Percentiles rank a stretch among this genome's conserved stretches.
Conservation (phyloP, 2,888 invertebrate genomes). For the Xestoiulus laeticollis region DNA sequence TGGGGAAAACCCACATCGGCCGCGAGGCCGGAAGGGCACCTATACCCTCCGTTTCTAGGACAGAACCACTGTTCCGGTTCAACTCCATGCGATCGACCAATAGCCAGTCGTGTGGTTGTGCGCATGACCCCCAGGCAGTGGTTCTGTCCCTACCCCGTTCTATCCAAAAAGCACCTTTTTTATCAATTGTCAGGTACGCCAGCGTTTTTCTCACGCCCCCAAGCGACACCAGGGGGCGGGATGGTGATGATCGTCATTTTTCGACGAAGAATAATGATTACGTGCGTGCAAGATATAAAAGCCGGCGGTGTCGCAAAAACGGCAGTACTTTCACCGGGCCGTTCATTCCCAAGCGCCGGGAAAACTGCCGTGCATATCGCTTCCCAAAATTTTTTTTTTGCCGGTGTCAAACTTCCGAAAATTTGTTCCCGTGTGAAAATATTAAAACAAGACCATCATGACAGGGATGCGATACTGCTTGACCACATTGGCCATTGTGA, state of each 20-base stretch:
- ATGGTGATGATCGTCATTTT: background rate
- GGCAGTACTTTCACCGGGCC: background rate
- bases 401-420: background rate
- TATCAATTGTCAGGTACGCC: background rate
- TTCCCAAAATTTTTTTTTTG: too few relatives aligned
- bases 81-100: background rate
- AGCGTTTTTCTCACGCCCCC: background rate
- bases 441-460: background rate
- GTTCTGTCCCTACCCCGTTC: background rate
- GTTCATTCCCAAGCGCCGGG: background rate
- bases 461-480: background rate
- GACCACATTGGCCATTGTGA: background rate
- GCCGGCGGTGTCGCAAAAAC: background rate
- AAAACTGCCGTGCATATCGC: background rate
- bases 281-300: background rate
- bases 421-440: background rate
- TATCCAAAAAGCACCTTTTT: background rate
- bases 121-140: background rate
- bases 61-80: background rate
- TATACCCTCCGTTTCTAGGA: background rate
- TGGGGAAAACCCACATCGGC: background rate
- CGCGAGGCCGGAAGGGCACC: background rate
- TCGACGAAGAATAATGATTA: background rate
- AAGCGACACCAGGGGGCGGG: background rate
- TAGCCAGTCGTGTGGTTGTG: too few relatives aligned